Percentiles rank a stretch among this genome's conserved stretches.
These are phyloP conservation scores for Heliopora coerulea DNA, from an alignment of 92 coral and sea anemone species.

Conservation along the genomic window DNA sequence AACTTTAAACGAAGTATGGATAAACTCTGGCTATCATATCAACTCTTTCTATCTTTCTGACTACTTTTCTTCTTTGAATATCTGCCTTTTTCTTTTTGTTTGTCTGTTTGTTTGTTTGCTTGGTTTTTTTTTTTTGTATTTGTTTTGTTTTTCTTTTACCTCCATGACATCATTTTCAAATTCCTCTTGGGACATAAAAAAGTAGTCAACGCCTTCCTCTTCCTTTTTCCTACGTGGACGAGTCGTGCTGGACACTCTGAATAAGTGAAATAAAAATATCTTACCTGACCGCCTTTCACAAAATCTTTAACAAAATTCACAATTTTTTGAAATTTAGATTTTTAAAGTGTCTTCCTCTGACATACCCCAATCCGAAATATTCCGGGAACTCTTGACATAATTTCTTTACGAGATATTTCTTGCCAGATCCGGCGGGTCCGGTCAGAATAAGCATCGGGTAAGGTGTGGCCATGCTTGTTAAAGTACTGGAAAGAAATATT, in stretches of 20 bases:
- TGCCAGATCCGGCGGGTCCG: slow-evolving; percentile 90
- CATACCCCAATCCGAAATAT: slow-evolving; percentile 92
- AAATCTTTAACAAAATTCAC: too few relatives aligned
- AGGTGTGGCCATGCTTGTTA: slow-evolving; percentile 91
- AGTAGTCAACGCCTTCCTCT: slow-evolving; percentile 77
- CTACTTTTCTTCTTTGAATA: too few relatives aligned
- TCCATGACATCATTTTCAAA: slow-evolving; percentile 85
- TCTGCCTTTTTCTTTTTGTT: too few relatives aligned
- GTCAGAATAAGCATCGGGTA: slow-evolving; percentile 91
- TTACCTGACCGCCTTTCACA: too few relatives aligned
- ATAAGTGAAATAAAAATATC: not conserved
- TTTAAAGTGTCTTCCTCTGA: too few relatives aligned
- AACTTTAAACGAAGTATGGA: too few relatives aligned
- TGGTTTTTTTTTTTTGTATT: not conserved
- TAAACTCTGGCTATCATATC: too few relatives aligned
- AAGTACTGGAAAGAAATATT: slow-evolving; percentile 62
- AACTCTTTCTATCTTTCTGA: too few relatives aligned
- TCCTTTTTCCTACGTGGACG: slow-evolving; percentile 80
- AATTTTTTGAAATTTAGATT: too few relatives aligned
- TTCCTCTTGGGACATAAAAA: slow-evolving; percentile 79
- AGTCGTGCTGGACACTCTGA: slow-evolving; percentile 78
- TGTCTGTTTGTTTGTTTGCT: too few relatives aligned
- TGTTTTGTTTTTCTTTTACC: slow-evolving; percentile 42
- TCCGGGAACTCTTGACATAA: slow-evolving; percentile 95
- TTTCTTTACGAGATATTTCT: slow-evolving; percentile 67